phyloP scores from a whole-genome alignment of 2,797 vertebrate species.

The Brotula barbata region DNA sequence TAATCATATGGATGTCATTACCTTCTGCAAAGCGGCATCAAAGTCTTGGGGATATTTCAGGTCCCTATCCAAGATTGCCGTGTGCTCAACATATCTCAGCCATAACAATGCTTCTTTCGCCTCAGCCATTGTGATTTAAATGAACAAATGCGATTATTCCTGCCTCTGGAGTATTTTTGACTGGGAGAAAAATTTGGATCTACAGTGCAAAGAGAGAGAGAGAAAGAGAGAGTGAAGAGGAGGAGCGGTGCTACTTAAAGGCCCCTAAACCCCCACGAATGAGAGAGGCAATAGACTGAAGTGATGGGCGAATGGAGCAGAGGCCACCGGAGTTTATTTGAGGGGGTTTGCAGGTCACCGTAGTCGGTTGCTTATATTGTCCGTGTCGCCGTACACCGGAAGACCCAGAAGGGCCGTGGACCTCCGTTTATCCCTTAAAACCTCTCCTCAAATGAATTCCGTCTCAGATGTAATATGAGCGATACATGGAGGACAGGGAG shows the following conservation, averaged over 20 bases:
- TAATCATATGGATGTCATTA: constrained; percentile 64
- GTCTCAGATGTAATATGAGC: constrained; percentile 38
- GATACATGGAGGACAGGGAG: constrained; percentile 29
- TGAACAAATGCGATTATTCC: constrained; percentile 39
- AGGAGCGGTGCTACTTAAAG: constrained; percentile 14
- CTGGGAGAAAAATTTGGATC: constrained; percentile 6
- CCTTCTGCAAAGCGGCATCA: constrained; percentile 47
- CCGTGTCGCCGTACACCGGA: constrained; percentile 12
- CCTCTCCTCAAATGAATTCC: constrained; percentile 40
- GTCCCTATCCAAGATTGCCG: constrained; percentile 33
- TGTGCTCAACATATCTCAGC: constrained; percentile 27
- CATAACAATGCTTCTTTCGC: constrained; percentile 22
- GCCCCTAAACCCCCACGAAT: constrained; percentile 20
- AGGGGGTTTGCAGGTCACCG: constrained; percentile 5
- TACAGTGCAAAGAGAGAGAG: constrained; percentile 6
- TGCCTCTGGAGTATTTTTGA: constrained; percentile 23
- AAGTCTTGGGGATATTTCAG: constrained; percentile 35
- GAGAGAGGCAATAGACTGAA: constrained; percentile 17
- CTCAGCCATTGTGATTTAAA: constrained; percentile 30
- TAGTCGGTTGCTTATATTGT: constrained; percentile 6
- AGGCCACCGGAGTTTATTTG: constrained; percentile 46
- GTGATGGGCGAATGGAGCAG: constrained; percentile 13
- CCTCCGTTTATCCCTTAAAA: constrained; percentile 46
- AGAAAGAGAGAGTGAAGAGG: constrained; percentile 10
- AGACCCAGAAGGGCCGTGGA: no score